These are phyloP conservation scores for Buphagus erythrorhynchus DNA, from an alignment of 2,797 vertebrate species.

Conservation along the genomic window DNA sequence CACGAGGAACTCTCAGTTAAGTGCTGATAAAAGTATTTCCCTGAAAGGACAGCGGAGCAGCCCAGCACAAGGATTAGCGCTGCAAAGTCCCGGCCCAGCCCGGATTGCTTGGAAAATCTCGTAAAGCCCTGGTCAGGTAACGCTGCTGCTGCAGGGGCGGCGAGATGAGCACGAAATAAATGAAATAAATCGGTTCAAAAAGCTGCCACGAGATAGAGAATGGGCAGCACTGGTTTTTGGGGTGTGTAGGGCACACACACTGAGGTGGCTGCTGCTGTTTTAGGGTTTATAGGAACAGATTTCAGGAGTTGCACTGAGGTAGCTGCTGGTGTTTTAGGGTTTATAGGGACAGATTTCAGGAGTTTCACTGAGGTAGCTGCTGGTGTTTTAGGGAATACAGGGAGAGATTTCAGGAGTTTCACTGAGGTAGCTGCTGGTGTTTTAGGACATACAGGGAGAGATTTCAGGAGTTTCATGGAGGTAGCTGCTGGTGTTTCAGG, in stretches of 20 bases:
- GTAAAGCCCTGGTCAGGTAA: not conserved
- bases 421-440: not conserved
- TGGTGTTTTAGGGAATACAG: not conserved
- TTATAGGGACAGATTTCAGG: not conserved
- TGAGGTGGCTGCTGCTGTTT: not conserved
- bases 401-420: no score
- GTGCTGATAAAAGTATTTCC: conserved; percentile 26
- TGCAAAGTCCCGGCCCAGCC: not conserved
- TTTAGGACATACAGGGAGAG: accelerated
- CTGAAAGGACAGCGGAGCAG: not conserved
- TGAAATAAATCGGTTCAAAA: not conserved
- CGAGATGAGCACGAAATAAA: not conserved
- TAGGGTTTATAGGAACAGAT: no score
- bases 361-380: not conserved
- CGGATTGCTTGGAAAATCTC: conserved; percentile 19
- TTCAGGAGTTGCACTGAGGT: not conserved
- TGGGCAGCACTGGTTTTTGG: not conserved
- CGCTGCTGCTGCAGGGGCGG: not conserved
- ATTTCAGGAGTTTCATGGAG: not conserved
- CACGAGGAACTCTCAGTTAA: not conserved
- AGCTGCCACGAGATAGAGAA: not conserved
- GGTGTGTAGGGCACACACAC: not conserved
- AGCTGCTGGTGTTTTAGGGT: not conserved
- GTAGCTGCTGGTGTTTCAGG: not conserved
- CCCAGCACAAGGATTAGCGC: conserved; percentile 13